A percentile compares a stretch with the other conserved stretches of the same genome.
Conservation (phyloP, 2,113 vertebrate species). For the Mystacornis crossleyi region DNA sequence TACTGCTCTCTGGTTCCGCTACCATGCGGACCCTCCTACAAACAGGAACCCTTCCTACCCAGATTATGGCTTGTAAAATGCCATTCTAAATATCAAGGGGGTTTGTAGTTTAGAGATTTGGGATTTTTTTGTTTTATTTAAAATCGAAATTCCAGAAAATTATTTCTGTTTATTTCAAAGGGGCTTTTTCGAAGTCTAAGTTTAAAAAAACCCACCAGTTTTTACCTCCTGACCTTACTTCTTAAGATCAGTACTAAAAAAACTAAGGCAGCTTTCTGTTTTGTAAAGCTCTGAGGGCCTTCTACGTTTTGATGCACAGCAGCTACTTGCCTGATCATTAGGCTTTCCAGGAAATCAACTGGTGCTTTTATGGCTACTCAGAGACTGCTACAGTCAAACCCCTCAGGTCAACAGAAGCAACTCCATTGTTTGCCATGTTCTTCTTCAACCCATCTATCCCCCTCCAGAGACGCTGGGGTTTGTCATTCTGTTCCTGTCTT, state of each 20-base stretch:
- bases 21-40: neutral
- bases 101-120: neutral
- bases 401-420: neutral
- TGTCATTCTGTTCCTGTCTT: conserved; percentile 24
- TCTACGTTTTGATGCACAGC: neutral
- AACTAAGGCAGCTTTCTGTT: neutral
- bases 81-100: neutral
- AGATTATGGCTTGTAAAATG: neutral
- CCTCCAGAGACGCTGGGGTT: neutral
- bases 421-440: neutral
- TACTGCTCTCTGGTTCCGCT: neutral
- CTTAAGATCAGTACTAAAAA: neutral
- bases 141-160: neutral
- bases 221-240: neutral
- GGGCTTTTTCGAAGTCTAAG: neutral
- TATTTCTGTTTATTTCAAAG: neutral
- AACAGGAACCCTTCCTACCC: neutral
- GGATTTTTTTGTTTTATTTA: neutral
- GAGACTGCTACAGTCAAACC: conserved; percentile 48
- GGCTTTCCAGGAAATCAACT: conserved; percentile 40
- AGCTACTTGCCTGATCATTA: neutral
- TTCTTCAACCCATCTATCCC: neutral
- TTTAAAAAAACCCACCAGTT: neutral
- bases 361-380: neutral
- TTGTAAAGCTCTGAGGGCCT: neutral